Percentiles rank a stretch among this genome's conserved stretches.
Evolutionary conservation across 1,140 invertebrate species (phyloP).

Genomic region (Aphaenogaster floridana): DNA sequence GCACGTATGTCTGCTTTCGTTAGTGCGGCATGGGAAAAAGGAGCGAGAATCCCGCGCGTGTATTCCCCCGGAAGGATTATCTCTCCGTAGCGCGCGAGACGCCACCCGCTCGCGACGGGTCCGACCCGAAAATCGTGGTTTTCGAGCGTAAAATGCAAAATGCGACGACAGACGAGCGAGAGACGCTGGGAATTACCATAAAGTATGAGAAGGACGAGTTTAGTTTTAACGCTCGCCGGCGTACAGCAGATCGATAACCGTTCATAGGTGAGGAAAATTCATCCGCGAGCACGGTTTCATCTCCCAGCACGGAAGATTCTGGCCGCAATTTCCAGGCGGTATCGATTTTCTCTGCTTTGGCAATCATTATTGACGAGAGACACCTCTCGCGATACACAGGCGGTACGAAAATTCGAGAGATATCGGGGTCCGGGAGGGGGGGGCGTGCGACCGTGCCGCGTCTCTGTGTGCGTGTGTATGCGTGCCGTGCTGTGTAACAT

Average conservation of each 20-base stretch:
- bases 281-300: constrained; percentile 49
- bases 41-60: neutral
- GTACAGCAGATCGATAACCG: constrained; percentile 53
- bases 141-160: neutral
- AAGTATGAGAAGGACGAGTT: constrained; percentile 37
- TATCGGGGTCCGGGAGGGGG: neutral
- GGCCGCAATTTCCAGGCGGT: constrained; percentile 42
- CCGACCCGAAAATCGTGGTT: neutral
- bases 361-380: constrained; percentile 58
- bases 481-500: neutral
- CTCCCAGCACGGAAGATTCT: constrained; percentile 45
- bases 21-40: neutral
- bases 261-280: constrained; percentile 63
- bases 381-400: constrained; percentile 53
- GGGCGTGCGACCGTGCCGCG: constrained; percentile 9
- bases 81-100: neutral
- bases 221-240: constrained; percentile 41
- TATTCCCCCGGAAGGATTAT: neutral
- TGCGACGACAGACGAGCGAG: constrained; percentile 28
- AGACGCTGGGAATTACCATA: constrained; percentile 29
- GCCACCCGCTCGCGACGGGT: neutral
- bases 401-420: constrained; percentile 38
- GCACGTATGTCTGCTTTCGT: neutral
- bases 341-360: constrained; percentile 50
- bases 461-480: neutral